These are phyloP conservation scores for Salpingus planirostris DNA, from an alignment of 2,888 invertebrate genomes.

Conservation along the genomic window DNA sequence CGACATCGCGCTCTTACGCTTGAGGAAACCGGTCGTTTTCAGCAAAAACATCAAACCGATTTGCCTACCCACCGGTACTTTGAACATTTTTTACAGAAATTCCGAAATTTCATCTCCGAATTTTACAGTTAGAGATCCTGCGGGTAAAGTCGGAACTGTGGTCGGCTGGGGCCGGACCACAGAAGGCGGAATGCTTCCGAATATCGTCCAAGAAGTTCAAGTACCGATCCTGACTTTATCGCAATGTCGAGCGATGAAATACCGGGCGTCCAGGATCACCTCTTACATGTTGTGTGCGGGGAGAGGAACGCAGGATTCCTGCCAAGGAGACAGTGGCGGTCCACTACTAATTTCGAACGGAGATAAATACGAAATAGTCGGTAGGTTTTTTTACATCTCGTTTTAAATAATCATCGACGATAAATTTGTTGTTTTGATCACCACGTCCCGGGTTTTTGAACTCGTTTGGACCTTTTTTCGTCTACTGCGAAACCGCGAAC, in stretches of 20 bases:
- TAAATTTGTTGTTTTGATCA: no score
- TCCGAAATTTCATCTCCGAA: neutral
- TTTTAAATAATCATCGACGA: no score
- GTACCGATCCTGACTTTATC: conserved; percentile 72
- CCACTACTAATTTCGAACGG: conserved; percentile 68
- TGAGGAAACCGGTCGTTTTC: conserved; percentile 69
- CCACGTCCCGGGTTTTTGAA: no score
- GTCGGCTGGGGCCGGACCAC: conserved; percentile 81
- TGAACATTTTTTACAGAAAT: neutral
- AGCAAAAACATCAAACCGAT: conserved; percentile 68
- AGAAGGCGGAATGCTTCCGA: conserved; percentile 72
- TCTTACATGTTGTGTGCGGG: conserved; percentile 82
- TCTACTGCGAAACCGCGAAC: no score
- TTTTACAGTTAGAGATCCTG: conserved; percentile 51
- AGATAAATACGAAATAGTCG: conserved; percentile 71
- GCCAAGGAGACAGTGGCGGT: conserved; percentile 84
- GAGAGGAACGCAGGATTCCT: conserved; percentile 71
- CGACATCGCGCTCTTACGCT: conserved; percentile 69
- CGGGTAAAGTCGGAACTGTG: conserved; percentile 66
- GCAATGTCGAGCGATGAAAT: conserved; percentile 77
- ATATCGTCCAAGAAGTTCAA: conserved; percentile 71
- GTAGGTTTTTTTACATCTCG: no score
- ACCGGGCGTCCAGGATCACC: conserved; percentile 73
- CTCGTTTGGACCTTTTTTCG: no score
- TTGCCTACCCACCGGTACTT: conserved; percentile 62